Percentiles rank a stretch among this genome's conserved stretches.
Conservation (phyloP, 2,113 vertebrate genomes). For the Hydropotes inermis region DNA sequence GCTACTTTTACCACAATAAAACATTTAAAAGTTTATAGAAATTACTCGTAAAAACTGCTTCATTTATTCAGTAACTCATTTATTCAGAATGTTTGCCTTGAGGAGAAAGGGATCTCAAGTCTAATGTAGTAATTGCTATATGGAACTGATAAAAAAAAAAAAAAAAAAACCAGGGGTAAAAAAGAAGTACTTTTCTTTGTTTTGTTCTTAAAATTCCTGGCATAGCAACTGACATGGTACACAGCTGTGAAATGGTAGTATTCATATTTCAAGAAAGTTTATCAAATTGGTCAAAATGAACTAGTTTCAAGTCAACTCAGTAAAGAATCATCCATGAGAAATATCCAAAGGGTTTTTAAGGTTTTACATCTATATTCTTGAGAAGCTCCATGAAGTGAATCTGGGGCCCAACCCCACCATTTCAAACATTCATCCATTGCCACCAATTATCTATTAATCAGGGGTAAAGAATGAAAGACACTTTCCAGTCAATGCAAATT, state of each 20-base stretch:
- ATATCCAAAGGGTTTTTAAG: not conserved
- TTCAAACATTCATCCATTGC: not conserved
- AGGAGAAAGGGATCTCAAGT: conserved; percentile 49
- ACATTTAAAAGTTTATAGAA: conserved; percentile 1
- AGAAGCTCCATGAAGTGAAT: not conserved
- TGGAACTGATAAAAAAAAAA: conserved; percentile 18
- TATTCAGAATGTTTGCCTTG: conserved; percentile 65
- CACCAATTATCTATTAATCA: not conserved
- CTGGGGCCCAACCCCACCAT: not conserved
- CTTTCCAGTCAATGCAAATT: not conserved
- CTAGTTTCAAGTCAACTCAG: not conserved
- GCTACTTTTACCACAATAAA: not conserved
- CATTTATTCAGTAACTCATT: conserved; percentile 70
- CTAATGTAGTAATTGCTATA: conserved; percentile 50
- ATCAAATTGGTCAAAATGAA: not conserved
- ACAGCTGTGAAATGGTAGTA: not conserved
- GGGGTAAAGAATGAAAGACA: not conserved
- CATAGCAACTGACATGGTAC: not conserved
- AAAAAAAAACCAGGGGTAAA: too few relatives aligned
- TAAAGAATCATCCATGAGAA: not conserved
- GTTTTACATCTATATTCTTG: not conserved
- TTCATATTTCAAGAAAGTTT: not conserved
- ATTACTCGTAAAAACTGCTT: conserved; percentile 35
- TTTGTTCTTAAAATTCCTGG: not conserved
- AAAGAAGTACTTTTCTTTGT: too few relatives aligned